Evolutionary conservation across 2,888 invertebrate species (phyloP).

Genomic region (Spodoptera littoralis): DNA sequence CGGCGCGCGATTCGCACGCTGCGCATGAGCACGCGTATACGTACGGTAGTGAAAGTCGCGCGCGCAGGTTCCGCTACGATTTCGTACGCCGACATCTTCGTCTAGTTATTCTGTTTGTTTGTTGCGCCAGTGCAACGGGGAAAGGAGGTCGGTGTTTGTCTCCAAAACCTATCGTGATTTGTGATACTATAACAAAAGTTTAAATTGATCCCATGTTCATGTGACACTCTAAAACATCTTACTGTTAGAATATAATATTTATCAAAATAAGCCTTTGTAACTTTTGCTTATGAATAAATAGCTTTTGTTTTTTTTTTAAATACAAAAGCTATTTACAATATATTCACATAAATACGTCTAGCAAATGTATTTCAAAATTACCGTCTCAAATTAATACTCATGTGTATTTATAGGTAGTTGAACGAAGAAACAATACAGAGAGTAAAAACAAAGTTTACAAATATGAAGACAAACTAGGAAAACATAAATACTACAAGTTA

Average conservation of each 20-base stretch:
- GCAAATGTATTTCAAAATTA: constrained; percentile 34
- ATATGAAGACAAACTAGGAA: constrained; percentile 23
- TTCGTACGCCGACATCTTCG: constrained; percentile 84
- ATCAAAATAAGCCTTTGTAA: no score
- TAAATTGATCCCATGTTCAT: constrained; percentile 71
- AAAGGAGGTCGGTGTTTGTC: constrained; percentile 86
- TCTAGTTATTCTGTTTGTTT: constrained; percentile 86
- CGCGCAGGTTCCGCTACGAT: constrained; percentile 82
- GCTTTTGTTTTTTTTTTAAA: no score
- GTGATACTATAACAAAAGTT: constrained; percentile 64
- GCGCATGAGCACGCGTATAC: constrained; percentile 72
- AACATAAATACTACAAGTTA: constrained; percentile 29
- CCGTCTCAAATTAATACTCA: constrained; percentile 18
- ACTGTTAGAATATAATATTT: background rate
- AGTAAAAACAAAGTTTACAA: constrained; percentile 26
- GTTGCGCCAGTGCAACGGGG: constrained; percentile 86
- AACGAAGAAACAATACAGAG: constrained; percentile 4
- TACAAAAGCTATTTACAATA: no score
- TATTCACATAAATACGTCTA: no score
- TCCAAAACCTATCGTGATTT: constrained; percentile 78
- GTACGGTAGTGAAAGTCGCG: constrained; percentile 84
- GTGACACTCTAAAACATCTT: constrained; percentile 68
- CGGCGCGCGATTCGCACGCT: constrained; percentile 82
- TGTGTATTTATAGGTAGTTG: no score
- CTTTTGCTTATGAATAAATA: no score